Evolutionary conservation across 2,113 vertebrate genomes (phyloP).

Genomic region (Opisthocomus hoazin): DNA sequence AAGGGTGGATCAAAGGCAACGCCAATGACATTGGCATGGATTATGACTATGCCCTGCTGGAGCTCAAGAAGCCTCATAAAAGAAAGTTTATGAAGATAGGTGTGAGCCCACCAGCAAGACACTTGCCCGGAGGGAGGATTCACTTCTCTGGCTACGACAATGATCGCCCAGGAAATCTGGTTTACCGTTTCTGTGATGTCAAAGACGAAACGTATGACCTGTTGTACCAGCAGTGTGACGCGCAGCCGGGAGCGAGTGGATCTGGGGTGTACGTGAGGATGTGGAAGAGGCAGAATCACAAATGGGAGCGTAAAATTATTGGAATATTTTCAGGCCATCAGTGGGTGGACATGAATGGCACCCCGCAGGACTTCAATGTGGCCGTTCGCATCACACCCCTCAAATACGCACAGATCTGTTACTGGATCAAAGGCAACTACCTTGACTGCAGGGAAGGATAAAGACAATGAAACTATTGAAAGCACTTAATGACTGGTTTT

Average conservation of each 20-base stretch:
- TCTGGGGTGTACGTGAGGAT: constrained; percentile 94
- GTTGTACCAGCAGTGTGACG: constrained; percentile 93
- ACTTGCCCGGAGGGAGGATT: constrained; percentile 86
- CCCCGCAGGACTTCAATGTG: constrained; percentile 92
- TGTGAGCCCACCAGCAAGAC: constrained; percentile 83
- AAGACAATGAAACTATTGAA: constrained; percentile 6
- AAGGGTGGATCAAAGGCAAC: constrained; percentile 96
- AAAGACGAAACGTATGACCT: constrained; percentile 91
- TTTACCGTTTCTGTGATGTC: constrained; percentile 93
- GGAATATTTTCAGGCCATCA: constrained; percentile 97
- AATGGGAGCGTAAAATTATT: constrained; percentile 95
- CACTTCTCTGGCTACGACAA: constrained; percentile 97
- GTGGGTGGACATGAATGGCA: constrained; percentile 91
- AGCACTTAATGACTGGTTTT: constrained; percentile 56
- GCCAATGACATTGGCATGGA: constrained; percentile 98
- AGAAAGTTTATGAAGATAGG: constrained; percentile 95
- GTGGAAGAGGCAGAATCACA: constrained; percentile 85
- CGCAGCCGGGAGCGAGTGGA: constrained; percentile 93
- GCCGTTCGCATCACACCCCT: constrained; percentile 95
- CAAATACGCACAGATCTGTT: constrained; percentile 98
- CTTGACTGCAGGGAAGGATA: constrained; percentile 91
- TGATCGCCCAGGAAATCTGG: constrained; percentile 86
- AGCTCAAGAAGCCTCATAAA: constrained; percentile 94
- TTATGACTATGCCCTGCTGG: constrained; percentile 96
- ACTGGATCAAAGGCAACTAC: constrained; percentile 98